phyloP scores from a whole-genome alignment of 1,140 invertebrate species.

The Zaprionus camerounensis region DNA sequence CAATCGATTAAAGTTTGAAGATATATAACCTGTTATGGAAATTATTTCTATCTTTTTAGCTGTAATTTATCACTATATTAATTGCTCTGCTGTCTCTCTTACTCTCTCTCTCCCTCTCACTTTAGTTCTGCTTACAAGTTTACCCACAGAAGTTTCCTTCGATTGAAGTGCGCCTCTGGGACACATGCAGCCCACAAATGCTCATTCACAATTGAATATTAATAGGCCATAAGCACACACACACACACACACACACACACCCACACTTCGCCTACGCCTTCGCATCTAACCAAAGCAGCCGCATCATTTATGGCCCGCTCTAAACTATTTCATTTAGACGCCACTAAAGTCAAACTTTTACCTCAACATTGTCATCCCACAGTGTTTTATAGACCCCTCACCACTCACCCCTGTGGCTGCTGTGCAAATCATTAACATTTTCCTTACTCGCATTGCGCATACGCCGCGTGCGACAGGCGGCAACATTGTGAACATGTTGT shows the following conservation, averaged over 20 bases:
- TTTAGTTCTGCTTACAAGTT: background rate
- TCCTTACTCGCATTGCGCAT: slow-evolving; percentile 44
- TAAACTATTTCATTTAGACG: slow-evolving; percentile 53
- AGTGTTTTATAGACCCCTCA: no score
- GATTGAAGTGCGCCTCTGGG: slow-evolving; percentile 33
- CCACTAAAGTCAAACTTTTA: slow-evolving; percentile 38
- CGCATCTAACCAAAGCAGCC: slow-evolving; percentile 6
- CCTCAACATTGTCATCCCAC: slow-evolving; percentile 1
- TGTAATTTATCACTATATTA: background rate
- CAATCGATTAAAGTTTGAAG: no score
- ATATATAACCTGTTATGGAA: no score
- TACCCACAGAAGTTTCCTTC: background rate
- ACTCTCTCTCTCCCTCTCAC: no score
- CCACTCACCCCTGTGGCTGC: slow-evolving; percentile 5
- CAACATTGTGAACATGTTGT: slow-evolving; percentile 41
- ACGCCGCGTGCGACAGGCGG: slow-evolving; percentile 51
- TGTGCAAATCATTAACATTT: slow-evolving; percentile 54
- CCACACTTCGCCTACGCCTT: background rate
- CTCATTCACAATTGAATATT: slow-evolving; percentile 59
- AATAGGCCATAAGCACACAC: slow-evolving; percentile 53
- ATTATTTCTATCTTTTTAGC: background rate
- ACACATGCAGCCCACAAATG: slow-evolving; percentile 31
- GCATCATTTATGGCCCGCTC: slow-evolving; percentile 41
- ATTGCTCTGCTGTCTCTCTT: background rate
- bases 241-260: slow-evolving; percentile 7